These are phyloP conservation scores for Larimichthys polyactis DNA, from an alignment of 2,113 vertebrate genomes.

Conservation along the genomic window DNA sequence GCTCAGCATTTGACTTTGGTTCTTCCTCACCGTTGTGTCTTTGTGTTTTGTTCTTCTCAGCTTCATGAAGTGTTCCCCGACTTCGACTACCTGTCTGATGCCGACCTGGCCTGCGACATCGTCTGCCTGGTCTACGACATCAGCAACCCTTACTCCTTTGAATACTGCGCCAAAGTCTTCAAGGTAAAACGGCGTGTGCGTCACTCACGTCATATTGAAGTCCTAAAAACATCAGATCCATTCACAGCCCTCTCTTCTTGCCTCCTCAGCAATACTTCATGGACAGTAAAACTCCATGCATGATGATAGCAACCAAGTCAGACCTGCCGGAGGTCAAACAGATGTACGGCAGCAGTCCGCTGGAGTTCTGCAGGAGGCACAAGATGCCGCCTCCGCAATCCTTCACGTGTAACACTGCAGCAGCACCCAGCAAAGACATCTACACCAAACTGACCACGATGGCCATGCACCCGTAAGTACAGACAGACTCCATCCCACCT, in stretches of 20 bases:
- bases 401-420: conserved; percentile 92
- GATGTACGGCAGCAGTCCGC: conserved; percentile 89
- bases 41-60: conserved; percentile 72
- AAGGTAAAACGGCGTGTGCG: conserved; percentile 83
- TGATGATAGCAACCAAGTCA: conserved; percentile 94
- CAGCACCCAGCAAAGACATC: conserved; percentile 91
- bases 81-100: conserved; percentile 91
- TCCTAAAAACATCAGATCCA: no score
- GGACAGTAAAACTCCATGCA: conserved; percentile 95
- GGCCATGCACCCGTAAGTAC: conserved; percentile 98
- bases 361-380: conserved; percentile 96
- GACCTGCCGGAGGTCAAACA: conserved; percentile 95
- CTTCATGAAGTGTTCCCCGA: conserved; percentile 92
- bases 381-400: conserved; percentile 97
- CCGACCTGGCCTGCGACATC: conserved; percentile 91
- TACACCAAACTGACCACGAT: conserved; percentile 96
- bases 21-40: no score
- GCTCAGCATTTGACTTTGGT: no score
- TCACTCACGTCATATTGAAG: not conserved
- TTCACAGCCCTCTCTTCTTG: not conserved
- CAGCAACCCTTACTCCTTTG: conserved; percentile 95
- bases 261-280: conserved; percentile 92
- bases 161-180: conserved; percentile 95
- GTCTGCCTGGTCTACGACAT: conserved; percentile 95
- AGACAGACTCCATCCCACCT: not conserved